Evolutionary conservation across 2,888 invertebrate genomes (phyloP).

Genomic region (Synergus itoensis): DNA sequence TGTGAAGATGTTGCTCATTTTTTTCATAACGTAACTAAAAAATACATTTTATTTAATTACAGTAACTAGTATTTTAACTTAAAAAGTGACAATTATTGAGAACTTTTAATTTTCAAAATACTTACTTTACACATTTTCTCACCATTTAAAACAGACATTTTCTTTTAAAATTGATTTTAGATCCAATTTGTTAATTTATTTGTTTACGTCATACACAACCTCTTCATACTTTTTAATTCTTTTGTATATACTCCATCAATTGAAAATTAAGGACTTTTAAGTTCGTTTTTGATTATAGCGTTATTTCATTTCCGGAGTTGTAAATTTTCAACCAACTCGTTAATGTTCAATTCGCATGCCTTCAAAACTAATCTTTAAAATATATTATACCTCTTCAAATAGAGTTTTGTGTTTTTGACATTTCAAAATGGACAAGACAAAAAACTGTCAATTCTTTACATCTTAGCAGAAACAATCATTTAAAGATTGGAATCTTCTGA

Average conservation of each 20-base stretch:
- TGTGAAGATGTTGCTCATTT: background rate
- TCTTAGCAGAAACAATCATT: background rate
- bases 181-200: background rate
- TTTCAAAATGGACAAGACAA: background rate
- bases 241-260: background rate
- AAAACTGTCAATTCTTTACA: background rate
- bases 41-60: background rate
- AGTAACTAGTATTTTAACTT: background rate
- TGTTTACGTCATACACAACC: background rate
- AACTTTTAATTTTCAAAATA: background rate
- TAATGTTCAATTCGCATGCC: background rate
- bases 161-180: background rate
- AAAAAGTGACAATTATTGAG: background rate
- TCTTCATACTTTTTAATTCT: background rate
- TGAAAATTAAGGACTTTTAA: background rate
- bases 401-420: slow-evolving; percentile 37
- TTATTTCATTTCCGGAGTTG: background rate
- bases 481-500: too few relatives aligned
- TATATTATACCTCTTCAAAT: slow-evolving; percentile 8
- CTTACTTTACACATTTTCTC: background rate
- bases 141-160: background rate
- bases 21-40: background rate
- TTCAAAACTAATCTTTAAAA: background rate
- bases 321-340: background rate
- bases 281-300: background rate